Base-by-base conservation (phyloP, 64 coral and sea anemone genomes). In the Anthopleura sola region DNA sequence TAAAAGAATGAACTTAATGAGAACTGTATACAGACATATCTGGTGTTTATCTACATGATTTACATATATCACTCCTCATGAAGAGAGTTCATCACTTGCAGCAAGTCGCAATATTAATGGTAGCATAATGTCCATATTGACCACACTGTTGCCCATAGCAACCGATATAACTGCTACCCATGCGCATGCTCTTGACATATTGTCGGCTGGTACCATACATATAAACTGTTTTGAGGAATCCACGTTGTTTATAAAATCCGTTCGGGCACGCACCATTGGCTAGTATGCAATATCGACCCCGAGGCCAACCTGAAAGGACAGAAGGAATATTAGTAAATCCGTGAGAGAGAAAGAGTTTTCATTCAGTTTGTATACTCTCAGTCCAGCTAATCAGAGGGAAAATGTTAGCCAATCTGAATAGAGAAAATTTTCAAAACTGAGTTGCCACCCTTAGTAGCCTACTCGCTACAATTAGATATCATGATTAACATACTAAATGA, bases 161-260 rank as follows among this genome's bases (percentile, higher is more conserved):
- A 87, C 94, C 94, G 24, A 96, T 92, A 44, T 80, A 96, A 56
- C 94, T 96, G 80, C 87, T 96, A 47, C 94, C 94, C 74, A 92
- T 89, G 86, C 78, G 88, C 20, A 55, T 32, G 13, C 80, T 82
- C 34, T 85, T 87, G 8, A 92, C 68, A 66, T 86, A 96, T 16
- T 74, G 37, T 32, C 33, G 29, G 23, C 38, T 49, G 31, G 84
- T 47, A 20, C 90, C 78, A 55, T 96, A 96, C 23, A 92, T 83
- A 39, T 92, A 96, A 17, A 92, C 23, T 9, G 90, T 87, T 55
- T 82, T 89, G 0, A 96, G 50, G 79, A 88, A 92, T 37, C 86
- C 90, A 28, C 64, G 78, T 21, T 88, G 94, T 77, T 90, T 86
- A 20, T 75, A 77, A 75, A 96, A 96, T 4, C 90, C 84, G 6